Conservation (phyloP, 2,797 vertebrate species). For the Helicolenus hilgendorfi region DNA sequence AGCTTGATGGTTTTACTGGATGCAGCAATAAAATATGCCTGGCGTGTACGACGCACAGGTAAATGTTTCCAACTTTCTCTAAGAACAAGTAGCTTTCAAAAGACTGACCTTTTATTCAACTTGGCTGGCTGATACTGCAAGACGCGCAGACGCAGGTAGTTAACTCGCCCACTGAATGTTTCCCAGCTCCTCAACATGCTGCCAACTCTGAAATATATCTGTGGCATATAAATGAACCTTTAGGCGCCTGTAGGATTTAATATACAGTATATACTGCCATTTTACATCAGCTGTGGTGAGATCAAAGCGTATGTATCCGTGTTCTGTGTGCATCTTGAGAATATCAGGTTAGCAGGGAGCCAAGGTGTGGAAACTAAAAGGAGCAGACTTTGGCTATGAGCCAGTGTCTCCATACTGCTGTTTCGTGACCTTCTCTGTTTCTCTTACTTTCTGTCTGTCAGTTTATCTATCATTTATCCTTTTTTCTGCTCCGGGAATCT, state of each 20-base stretch:
- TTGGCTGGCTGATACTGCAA: conserved; percentile 9
- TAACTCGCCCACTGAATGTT: conserved; percentile 2
- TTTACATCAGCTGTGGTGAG: conserved; percentile 18
- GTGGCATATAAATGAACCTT: conserved; percentile 2
- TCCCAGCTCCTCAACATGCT: not conserved
- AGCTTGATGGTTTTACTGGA: conserved; percentile 28
- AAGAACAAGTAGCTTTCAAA: conserved; percentile 13
- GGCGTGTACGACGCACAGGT: not conserved
- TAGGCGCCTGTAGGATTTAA: conserved; percentile 5
- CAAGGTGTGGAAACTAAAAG: conserved; percentile 38
- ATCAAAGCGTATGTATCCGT: conserved; percentile 21
- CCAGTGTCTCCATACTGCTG: conserved; percentile 36
- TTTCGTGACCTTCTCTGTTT: conserved; percentile 30
- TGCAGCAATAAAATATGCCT: conserved; percentile 40
- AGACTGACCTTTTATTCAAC: conserved; percentile 34
- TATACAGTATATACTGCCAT: not conserved
- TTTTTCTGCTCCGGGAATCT: conserved; percentile 43
- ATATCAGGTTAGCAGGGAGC: conserved; percentile 50
- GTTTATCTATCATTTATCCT: conserved; percentile 40
- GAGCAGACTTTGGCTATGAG: conserved; percentile 20
- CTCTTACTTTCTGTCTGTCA: conserved; percentile 9
- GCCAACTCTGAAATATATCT: conserved; percentile 36
- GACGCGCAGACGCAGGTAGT: not conserved
- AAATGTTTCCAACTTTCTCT: conserved; percentile 19
- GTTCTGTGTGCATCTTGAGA: conserved; percentile 43